phyloP scores from a whole-genome alignment of 2,113 vertebrate species.

The Ochotona curzoniae region DNA sequence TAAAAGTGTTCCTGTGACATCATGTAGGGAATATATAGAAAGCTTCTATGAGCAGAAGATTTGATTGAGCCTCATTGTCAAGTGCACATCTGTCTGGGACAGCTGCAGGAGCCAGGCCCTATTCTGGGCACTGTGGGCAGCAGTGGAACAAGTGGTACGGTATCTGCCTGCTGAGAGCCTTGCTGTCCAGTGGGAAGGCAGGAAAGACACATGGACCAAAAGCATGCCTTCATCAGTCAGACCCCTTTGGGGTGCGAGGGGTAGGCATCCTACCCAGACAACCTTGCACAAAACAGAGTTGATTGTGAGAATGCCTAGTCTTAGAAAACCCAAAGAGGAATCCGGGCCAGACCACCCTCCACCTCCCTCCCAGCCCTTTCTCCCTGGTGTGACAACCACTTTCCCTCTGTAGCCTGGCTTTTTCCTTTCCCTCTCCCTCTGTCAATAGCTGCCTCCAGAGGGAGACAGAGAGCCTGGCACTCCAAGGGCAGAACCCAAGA shows the following conservation, averaged over 20 bases:
- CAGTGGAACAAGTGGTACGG: not conserved
- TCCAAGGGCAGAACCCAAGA: not conserved
- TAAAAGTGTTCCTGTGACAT: slow-evolving; percentile 62
- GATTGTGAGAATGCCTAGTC: not conserved
- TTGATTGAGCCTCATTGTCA: slow-evolving; percentile 44
- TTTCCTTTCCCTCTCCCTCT: not conserved
- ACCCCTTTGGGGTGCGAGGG: not conserved
- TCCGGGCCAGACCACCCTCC: not conserved
- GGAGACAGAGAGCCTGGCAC: not conserved
- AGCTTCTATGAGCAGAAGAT: slow-evolving; percentile 7
- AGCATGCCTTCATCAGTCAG: not conserved
- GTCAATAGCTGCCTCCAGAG: not conserved
- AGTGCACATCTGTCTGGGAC: slow-evolving; percentile 56
- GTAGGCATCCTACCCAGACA: not conserved
- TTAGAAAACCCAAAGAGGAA: not conserved
- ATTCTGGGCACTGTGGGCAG: slow-evolving; percentile 20
- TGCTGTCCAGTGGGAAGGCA: not conserved
- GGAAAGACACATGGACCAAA: not conserved
- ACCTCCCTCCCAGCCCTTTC: no score
- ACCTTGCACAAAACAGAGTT: not conserved
- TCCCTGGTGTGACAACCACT: not conserved
- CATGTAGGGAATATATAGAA: slow-evolving; percentile 66
- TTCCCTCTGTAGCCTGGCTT: not conserved
- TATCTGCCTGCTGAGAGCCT: not conserved
- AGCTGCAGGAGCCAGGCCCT: slow-evolving; percentile 49